These are phyloP conservation scores for Podotricha telesiphe DNA, from an alignment of 2,888 invertebrate genomes.

Conservation along the genomic window DNA sequence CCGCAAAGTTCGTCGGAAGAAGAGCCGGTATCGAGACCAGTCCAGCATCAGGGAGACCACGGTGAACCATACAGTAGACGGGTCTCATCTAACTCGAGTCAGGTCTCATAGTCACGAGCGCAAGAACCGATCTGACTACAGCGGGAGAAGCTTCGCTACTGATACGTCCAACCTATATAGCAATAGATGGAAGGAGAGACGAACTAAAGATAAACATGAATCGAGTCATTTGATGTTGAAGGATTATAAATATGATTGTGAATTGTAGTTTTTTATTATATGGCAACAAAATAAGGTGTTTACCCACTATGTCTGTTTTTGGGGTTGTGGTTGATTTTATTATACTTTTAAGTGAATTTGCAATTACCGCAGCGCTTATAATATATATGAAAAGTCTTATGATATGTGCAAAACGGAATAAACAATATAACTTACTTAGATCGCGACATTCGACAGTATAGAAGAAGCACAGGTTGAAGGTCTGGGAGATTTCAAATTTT, in stretches of 20 bases:
- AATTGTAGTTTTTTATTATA: constrained; percentile 28
- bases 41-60: constrained; percentile 86
- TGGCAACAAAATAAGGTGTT: no score
- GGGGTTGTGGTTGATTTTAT: no score
- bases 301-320: no score
- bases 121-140: constrained; percentile 47
- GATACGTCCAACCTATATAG: constrained; percentile 60
- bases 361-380: no score
- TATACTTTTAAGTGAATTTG: no score
- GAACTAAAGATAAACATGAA: constrained; percentile 32
- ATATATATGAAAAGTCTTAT: no score
- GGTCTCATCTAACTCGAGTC: constrained; percentile 71
- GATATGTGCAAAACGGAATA: no score
- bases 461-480: no score
- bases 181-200: constrained; percentile 59
- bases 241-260: constrained; percentile 40
- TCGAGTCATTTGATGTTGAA: constrained; percentile 39
- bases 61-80: constrained; percentile 74
- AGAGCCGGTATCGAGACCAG: constrained; percentile 82
- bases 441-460: no score
- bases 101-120: constrained; percentile 61
- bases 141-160: constrained; percentile 56
- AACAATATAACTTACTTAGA: no score
- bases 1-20: constrained; percentile 71
- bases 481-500: no score